These are phyloP conservation scores for Trichomycterus rosablanca DNA, from an alignment of 2,113 vertebrate genomes.

Conservation along the genomic window DNA sequence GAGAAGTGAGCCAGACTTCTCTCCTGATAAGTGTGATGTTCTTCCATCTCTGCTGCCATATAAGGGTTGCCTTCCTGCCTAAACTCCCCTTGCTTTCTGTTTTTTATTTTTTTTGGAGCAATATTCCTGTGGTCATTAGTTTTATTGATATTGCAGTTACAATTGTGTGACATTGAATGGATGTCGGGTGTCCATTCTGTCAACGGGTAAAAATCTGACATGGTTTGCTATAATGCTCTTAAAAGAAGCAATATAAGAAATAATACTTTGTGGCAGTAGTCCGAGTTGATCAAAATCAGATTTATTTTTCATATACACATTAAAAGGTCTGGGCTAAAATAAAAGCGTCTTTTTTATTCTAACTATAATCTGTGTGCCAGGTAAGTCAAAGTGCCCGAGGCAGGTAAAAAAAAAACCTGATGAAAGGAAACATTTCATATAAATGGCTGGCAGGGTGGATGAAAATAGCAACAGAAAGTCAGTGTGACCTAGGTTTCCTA, in stretches of 20 bases:
- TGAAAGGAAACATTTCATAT: too few relatives aligned
- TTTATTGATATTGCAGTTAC: constrained; percentile 1
- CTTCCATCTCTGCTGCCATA: too few relatives aligned
- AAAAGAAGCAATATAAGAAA: too few relatives aligned
- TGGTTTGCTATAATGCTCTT: not conserved
- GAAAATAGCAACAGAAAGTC: too few relatives aligned
- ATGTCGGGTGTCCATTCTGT: constrained; percentile 6
- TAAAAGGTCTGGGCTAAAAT: not conserved
- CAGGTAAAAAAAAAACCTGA: too few relatives aligned
- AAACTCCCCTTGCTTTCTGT: too few relatives aligned
- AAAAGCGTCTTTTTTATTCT: constrained; percentile 6
- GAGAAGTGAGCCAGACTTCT: too few relatives aligned
- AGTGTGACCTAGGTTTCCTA: too few relatives aligned
- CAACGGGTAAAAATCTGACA: not conserved
- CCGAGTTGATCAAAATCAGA: constrained; percentile 4
- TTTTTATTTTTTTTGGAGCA: too few relatives aligned
- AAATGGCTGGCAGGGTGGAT: too few relatives aligned
- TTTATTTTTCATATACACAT: not conserved
- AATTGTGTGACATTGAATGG: not conserved
- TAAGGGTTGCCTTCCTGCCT: too few relatives aligned
- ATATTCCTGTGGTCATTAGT: constrained; percentile 14
- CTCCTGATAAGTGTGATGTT: too few relatives aligned
- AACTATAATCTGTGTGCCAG: constrained; percentile 13
- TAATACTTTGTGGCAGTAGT: not conserved
- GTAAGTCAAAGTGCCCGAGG: not conserved